Percentiles rank a stretch among this genome's conserved stretches.
Conservation (phyloP, 2,888 invertebrate genomes). For the Lucinisca nassula region DNA sequence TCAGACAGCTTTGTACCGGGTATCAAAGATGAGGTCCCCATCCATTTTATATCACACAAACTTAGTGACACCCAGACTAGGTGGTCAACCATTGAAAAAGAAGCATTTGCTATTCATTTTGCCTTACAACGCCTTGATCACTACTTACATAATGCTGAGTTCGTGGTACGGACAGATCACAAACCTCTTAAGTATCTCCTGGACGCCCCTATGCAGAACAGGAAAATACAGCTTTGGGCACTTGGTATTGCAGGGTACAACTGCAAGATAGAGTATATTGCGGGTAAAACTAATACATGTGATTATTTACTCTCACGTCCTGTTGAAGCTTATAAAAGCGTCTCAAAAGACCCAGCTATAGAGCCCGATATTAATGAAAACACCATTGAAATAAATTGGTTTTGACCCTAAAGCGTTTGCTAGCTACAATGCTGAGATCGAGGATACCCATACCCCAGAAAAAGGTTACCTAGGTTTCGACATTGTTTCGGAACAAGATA, state of each 20-base stretch:
- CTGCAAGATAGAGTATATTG: constrained; percentile 48
- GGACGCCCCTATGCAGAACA: constrained; percentile 55
- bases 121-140: constrained; percentile 33
- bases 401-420: constrained; percentile 26
- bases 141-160: constrained; percentile 3
- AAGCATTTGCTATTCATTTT: constrained; percentile 30
- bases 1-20: background rate
- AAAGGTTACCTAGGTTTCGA: background rate
- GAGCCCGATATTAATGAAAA: constrained; percentile 34
- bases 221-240: constrained; percentile 56
- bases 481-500: background rate
- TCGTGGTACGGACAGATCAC: constrained; percentile 43
- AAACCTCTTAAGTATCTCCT: constrained; percentile 43
- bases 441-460: background rate
- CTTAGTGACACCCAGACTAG: constrained; percentile 22
- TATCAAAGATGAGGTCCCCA: constrained; percentile 14
- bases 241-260: constrained; percentile 47
- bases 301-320: constrained; percentile 41
- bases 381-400: constrained; percentile 8
- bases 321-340: background rate
- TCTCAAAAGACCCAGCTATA: background rate
- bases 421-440: background rate
- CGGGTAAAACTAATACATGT: constrained; percentile 29
- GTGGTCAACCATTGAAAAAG: constrained; percentile 12
- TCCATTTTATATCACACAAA: constrained; percentile 7